Evolutionary conservation across 2,797 vertebrate genomes (phyloP), one percentile per base, ranked within the genome.

Genomic region (Pagetopsis macropterus): DNA sequence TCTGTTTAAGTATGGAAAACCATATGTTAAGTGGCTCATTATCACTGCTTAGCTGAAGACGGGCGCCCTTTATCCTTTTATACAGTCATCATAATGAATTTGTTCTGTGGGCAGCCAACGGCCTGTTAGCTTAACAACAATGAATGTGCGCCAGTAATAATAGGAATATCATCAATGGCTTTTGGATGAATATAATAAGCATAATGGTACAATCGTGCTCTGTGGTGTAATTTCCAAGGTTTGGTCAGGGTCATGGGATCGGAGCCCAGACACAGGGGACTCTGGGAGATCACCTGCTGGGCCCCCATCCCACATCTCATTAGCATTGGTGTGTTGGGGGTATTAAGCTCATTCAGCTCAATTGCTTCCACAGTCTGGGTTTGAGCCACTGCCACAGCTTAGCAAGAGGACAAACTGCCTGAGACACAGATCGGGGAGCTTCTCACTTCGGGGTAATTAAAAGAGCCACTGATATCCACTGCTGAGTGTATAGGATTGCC

Each of bases 331-430:
- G 82, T 76, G 69, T 65, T 37, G 48, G 78, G 75, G 82, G 77
- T 75, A 88, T 87, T 86, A 87, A 80, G 85, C 86, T 91, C 87
- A 93, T 93, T 93, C 91, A 84, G 88, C 85, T 93, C 89, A 90
- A 91, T 94, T 92, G 88, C 88, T 83, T 79, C 75, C 75, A 77
- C 75, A 72, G 70, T 78, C 72, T 81, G 63, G 55, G 71, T 81
- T 80, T 82, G 81, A 89, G 89, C 85, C 87, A 73, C 68, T 84
- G 87, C 84, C 83, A 82, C 85, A 48, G 70, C 81, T 81, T 89
- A 86, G 87, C 66, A 60, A 73, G 60, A 88, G 87, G 84, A 82
- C 78, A 91, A 88, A 89, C 72, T 79, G 84, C 86, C 81, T 84
- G 82, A 89, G 82, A 86, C 86, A 79, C 66, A 27, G 85, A 90